Conservation (phyloP, 2,113 vertebrate genomes). For the Pygoscelis antarcticus region DNA sequence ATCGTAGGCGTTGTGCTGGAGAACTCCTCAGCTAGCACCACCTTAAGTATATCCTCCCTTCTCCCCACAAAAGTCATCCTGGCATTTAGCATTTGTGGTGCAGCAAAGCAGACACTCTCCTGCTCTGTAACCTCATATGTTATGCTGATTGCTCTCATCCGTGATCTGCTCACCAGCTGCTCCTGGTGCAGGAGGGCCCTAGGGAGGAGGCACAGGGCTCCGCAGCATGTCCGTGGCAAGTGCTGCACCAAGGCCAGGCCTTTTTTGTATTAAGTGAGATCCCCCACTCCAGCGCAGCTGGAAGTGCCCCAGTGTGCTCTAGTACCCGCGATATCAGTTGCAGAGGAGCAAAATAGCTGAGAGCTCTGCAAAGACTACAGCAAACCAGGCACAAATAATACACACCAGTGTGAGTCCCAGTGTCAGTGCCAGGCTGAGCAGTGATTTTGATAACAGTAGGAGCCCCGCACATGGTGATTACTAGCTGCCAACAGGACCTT, state of each 20-base stretch:
- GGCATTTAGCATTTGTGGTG: not conserved
- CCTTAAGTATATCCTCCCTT: not conserved
- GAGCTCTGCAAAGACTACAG: not conserved
- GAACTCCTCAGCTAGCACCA: not conserved
- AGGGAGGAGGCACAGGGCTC: not conserved
- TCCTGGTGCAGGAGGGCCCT: not conserved
- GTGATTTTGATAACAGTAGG: not conserved
- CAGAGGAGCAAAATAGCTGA: not conserved
- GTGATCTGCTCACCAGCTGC: conserved; percentile 45
- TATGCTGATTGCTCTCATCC: not conserved
- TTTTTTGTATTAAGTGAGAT: fast-evolving
- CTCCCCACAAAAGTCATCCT: not conserved
- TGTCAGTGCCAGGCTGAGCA: not conserved
- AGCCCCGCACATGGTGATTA: not conserved
- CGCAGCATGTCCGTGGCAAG: fast-evolving
- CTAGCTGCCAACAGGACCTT: not conserved
- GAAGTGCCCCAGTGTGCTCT: not conserved
- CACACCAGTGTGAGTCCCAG: not conserved
- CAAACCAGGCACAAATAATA: not conserved
- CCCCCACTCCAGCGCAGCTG: not conserved
- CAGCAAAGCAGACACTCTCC: not conserved
- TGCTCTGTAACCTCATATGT: not conserved
- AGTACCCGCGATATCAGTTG: fast-evolving
- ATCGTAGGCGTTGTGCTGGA: fast-evolving
- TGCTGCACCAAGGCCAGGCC: not conserved